These are phyloP conservation scores for Sporophila hypoxantha DNA, from an alignment of 2,113 vertebrate species.

Conservation along the genomic window DNA sequence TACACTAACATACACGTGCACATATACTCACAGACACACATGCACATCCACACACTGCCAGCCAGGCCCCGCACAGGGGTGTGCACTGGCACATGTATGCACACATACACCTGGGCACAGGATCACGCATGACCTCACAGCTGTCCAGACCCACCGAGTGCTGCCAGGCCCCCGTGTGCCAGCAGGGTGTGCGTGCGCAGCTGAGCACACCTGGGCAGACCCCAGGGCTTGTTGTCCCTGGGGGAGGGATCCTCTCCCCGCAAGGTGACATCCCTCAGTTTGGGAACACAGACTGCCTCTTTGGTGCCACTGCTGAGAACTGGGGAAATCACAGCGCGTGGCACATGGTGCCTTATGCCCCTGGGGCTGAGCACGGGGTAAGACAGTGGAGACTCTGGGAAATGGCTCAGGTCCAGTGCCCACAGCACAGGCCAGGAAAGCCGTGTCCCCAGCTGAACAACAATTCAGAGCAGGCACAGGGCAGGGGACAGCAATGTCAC, in stretches of 20 bases:
- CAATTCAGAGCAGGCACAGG: background rate
- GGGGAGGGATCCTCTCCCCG: background rate
- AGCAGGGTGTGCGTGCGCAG: too few species aligned
- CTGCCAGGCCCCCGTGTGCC: background rate
- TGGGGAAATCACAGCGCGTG: fast-evolving
- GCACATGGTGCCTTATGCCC: background rate
- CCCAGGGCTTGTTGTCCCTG: background rate
- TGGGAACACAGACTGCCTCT: background rate
- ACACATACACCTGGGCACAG: background rate
- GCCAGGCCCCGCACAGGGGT: background rate
- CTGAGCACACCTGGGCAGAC: background rate
- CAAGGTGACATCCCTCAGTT: too few species aligned
- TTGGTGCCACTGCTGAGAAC: background rate
- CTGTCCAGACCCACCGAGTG: background rate
- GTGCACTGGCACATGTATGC: background rate
- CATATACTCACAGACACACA: background rate
- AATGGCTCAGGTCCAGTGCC: background rate
- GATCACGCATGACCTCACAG: fast-evolving
- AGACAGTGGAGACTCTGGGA: background rate
- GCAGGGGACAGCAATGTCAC: background rate
- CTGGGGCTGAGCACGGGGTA: fast-evolving
- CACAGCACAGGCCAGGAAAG: background rate
- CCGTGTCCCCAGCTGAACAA: fast-evolving
- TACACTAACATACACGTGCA: background rate
- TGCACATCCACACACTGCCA: background rate